Evolutionary conservation across 2,888 invertebrate species (phyloP).

Genomic region (Drosophila rellima): DNA sequence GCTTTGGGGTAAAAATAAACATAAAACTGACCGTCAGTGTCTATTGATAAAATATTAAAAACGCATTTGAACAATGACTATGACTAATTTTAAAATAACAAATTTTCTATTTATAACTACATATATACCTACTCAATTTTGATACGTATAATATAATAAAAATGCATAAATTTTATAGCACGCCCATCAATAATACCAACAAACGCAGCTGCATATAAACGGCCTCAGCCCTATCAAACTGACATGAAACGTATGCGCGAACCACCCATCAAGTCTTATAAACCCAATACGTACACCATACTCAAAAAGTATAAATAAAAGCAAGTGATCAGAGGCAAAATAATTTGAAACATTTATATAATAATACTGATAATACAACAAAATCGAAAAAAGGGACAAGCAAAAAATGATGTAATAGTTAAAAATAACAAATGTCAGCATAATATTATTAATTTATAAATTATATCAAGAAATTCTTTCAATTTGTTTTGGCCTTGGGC

Average conservation of each 20-base stretch:
- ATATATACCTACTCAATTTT: conserved; percentile 23
- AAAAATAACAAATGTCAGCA: conserved; percentile 30
- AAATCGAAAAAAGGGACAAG: conserved; percentile 26
- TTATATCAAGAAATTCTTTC: conserved; percentile 36
- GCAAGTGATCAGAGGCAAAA: conserved; percentile 19
- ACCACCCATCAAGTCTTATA: conserved; percentile 79
- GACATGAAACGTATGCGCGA: conserved; percentile 83
- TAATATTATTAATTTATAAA: conserved; percentile 26
- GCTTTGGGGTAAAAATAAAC: conserved; percentile 32
- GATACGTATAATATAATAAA: conserved; percentile 40
- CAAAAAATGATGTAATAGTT: conserved; percentile 49
- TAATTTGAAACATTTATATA: conserved; percentile 38
- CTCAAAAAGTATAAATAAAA: conserved; percentile 80
- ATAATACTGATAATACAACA: conserved; percentile 12
- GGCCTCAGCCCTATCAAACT: conserved; percentile 77
- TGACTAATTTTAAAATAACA: conserved; percentile 47
- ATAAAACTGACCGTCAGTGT: conserved; percentile 1
- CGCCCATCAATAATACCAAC: conserved; percentile 79
- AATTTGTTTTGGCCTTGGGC: conserved; percentile 42
- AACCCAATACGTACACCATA: conserved; percentile 78
- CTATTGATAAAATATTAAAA: conserved; percentile 13
- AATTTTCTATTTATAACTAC: conserved; percentile 35
- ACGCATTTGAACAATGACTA: conserved; percentile 9
- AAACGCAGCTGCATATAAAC: conserved; percentile 80
- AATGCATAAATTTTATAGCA: conserved; percentile 81